Base-by-base conservation (phyloP, 2,113 vertebrate species). In the Rallus limicola region DNA sequence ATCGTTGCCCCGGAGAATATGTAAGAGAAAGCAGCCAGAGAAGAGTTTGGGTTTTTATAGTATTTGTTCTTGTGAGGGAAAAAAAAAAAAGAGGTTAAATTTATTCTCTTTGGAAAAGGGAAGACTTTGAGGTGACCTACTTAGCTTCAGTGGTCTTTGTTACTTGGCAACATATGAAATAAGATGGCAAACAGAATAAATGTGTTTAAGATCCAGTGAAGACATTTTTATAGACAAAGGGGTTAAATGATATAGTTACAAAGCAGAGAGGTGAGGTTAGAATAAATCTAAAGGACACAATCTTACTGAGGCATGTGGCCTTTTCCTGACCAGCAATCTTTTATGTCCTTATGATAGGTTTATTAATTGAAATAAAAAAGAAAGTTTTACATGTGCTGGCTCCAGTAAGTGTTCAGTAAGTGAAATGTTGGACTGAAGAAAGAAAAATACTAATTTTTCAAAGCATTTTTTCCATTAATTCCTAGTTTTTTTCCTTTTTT, bases 91-190 rank as follows among this genome's bases (percentile, higher is more conserved):
- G 7, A 69, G 13, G 29, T 93, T 93, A 96, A 46, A 96, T 94
- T 95, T 95, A 93, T 96, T 92, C 90, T 75, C 69, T 89, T 86
- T 82, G 80, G 77, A 92, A 88, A 92, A 95, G 10, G 17, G 26
- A 95, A 96, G 62, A 83, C 90, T 96, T 95, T 94, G 72, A 91
- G 83, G 81, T 95, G 91, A 97, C 93, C 96, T 97, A 93, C 92
- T 95, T 96, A 93, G 80, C 88, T 95, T 92, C 92, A 79, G 44
- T 94, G 87, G 48, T 84, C 86, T 93, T 82, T 91, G 92, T 97
- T 92, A 96, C 96, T 96, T 93, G 96, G 93, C 92, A 96, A 94
- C 93, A 87, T 91, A 92, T 89, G 77, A 97, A 96, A 94, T 95
- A 96, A 95, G 86, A 93, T 84, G 65, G 86, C 88, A 96, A 96